These are phyloP conservation scores for Artemia sinica DNA, from an alignment of 2,888 invertebrate species.

Conservation along the genomic window DNA sequence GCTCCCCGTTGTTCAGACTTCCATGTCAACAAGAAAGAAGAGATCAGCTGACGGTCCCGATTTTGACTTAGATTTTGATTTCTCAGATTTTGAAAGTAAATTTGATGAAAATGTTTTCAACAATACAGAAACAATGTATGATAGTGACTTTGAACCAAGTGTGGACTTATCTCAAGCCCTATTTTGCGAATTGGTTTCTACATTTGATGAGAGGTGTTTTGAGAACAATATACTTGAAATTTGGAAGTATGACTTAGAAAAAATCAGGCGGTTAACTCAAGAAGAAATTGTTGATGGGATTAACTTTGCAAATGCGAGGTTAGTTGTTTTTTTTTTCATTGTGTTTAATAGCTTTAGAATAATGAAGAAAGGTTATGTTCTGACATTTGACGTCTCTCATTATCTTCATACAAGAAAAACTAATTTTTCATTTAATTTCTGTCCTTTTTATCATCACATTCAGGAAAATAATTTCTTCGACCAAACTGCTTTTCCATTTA, in stretches of 20 bases:
- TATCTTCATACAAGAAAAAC: no score
- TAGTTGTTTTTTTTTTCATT: neutral
- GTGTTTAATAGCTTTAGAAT: no score
- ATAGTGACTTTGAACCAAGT: slow-evolving; percentile 37
- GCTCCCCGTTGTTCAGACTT: no score
- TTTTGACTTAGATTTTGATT: slow-evolving; percentile 21
- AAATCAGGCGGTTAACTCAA: slow-evolving; percentile 40
- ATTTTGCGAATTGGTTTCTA: slow-evolving; percentile 46
- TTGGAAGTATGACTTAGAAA: slow-evolving; percentile 44
- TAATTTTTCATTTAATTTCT: no score
- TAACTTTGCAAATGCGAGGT: slow-evolving; percentile 38
- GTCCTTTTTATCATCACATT: no score
- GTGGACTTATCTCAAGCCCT: slow-evolving; percentile 39
- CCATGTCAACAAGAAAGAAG: no score
- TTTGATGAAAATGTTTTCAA: slow-evolving; percentile 24
- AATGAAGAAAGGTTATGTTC: no score
- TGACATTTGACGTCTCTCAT: no score
- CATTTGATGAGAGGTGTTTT: slow-evolving; percentile 43
- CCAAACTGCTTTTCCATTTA: no score
- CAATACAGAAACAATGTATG: slow-evolving; percentile 17
- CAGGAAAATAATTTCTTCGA: no score
- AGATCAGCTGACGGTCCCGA: no score
- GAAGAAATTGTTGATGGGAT: slow-evolving; percentile 44
- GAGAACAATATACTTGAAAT: slow-evolving; percentile 48
- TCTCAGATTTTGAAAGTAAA: slow-evolving; percentile 24